Percentiles rank a stretch among this genome's conserved stretches.
phyloP scores from a whole-genome alignment of 2,113 vertebrate species.

The Columba janthina region DNA sequence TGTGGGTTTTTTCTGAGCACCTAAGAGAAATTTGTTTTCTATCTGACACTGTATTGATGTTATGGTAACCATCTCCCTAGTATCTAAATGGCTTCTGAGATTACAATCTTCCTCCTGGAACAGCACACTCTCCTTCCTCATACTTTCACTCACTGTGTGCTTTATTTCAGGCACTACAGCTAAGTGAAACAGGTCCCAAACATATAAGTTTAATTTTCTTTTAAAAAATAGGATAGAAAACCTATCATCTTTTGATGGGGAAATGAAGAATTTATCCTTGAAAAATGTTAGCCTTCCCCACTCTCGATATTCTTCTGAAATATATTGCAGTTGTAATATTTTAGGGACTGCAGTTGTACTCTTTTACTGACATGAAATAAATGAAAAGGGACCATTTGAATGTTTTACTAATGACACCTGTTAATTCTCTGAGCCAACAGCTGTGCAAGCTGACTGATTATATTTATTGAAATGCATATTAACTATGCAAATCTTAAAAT shows the following conservation, averaged over 20 bases:
- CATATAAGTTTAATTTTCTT: background rate
- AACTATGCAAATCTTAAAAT: background rate
- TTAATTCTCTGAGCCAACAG: background rate
- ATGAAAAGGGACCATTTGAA: background rate
- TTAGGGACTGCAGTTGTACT: background rate
- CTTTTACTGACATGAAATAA: background rate
- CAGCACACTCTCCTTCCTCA: background rate
- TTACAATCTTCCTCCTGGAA: slow-evolving; percentile 9
- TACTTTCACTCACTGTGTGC: background rate
- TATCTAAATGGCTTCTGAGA: slow-evolving; percentile 13
- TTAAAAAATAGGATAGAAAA: background rate
- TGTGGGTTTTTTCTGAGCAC: background rate
- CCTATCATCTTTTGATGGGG: background rate
- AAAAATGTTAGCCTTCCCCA: background rate
- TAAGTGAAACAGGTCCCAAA: background rate
- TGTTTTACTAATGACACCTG: background rate
- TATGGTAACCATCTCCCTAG: background rate
- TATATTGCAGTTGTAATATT: background rate
- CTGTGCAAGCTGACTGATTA: background rate
- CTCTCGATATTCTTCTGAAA: background rate
- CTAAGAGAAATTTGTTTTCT: background rate
- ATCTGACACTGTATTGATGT: background rate
- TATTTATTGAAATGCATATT: background rate
- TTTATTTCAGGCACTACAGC: background rate
- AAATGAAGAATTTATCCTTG: background rate